phyloP scores from a whole-genome alignment of 2,888 invertebrate species.

The Oscheius sp. region DNA sequence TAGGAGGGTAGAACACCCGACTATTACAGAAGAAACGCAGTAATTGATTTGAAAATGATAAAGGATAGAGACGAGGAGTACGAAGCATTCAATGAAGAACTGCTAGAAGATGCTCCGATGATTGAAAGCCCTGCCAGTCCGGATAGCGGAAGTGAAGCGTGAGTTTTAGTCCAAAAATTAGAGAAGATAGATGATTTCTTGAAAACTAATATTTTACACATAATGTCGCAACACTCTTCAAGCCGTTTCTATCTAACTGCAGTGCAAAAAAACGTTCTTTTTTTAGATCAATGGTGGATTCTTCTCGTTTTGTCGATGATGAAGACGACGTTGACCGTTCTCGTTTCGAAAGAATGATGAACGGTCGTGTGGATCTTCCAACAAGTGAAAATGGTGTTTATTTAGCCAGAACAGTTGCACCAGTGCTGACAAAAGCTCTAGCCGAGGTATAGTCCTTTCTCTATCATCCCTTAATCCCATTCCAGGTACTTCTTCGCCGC shows the following conservation, averaged over 20 bases:
- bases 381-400: slow-evolving; percentile 71
- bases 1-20: slow-evolving; percentile 84
- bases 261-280: background rate
- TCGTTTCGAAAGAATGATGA: slow-evolving; percentile 61
- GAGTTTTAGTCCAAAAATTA: slow-evolving; percentile 6
- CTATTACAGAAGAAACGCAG: slow-evolving; percentile 79
- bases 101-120: slow-evolving; percentile 52
- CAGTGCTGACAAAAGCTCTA: slow-evolving; percentile 71
- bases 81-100: slow-evolving; percentile 50
- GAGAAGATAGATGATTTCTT: no score
- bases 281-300: slow-evolving; percentile 57
- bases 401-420: slow-evolving; percentile 71
- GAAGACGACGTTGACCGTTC: slow-evolving; percentile 58
- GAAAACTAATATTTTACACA: no score
- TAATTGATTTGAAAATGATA: slow-evolving; percentile 77
- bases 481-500: slow-evolving; percentile 70
- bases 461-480: background rate
- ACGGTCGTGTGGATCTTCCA: slow-evolving; percentile 66
- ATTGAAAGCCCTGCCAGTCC: slow-evolving; percentile 50
- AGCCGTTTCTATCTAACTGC: background rate
- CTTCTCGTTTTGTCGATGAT: slow-evolving; percentile 52
- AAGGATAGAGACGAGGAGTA: slow-evolving; percentile 58
- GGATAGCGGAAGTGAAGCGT: slow-evolving; percentile 49
- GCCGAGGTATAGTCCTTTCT: slow-evolving; percentile 64
- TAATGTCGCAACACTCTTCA: background rate